These are phyloP conservation scores for Himantopus leucocephalus DNA, from an alignment of 2,113 vertebrate genomes.

Conservation along the genomic window DNA sequence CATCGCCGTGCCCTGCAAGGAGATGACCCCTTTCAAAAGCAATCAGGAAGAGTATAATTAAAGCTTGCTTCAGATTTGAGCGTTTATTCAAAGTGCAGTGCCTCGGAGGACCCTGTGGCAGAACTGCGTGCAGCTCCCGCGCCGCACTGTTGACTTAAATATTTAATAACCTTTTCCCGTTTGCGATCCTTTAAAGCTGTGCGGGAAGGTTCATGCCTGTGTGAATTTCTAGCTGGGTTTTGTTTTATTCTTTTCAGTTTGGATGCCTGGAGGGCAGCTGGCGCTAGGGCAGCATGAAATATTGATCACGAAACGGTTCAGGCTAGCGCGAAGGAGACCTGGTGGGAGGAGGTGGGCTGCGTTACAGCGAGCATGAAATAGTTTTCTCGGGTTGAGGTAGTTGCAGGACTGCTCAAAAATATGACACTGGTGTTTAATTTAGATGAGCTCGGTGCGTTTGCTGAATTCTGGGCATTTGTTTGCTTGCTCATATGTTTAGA, in stretches of 20 bases:
- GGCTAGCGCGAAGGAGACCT: not conserved
- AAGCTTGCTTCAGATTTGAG: not conserved
- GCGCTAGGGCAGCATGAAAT: slow-evolving; percentile 45
- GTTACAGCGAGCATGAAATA: not conserved
- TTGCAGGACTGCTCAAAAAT: not conserved
- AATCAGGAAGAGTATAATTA: not conserved
- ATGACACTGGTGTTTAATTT: not conserved
- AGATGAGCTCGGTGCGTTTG: not conserved
- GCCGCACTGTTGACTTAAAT: not conserved
- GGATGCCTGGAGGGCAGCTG: slow-evolving; percentile 6
- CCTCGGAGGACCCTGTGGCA: not conserved
- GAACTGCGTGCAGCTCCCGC: accelerated
- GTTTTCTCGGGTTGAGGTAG: not conserved
- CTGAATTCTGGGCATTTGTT: not conserved
- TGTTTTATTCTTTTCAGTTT: not conserved
- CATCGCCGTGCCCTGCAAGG: accelerated
- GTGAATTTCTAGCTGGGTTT: not conserved
- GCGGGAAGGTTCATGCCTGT: not conserved
- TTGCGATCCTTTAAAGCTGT: not conserved
- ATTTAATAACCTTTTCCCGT: not conserved
- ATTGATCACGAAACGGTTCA: not conserved
- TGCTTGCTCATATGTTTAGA: not conserved
- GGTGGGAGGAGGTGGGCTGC: not conserved
- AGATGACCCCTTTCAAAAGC: not conserved
- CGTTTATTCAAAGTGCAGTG: not conserved